These are phyloP conservation scores for Ethmia dodecea DNA, from an alignment of 2,888 invertebrate species.

Conservation along the genomic window DNA sequence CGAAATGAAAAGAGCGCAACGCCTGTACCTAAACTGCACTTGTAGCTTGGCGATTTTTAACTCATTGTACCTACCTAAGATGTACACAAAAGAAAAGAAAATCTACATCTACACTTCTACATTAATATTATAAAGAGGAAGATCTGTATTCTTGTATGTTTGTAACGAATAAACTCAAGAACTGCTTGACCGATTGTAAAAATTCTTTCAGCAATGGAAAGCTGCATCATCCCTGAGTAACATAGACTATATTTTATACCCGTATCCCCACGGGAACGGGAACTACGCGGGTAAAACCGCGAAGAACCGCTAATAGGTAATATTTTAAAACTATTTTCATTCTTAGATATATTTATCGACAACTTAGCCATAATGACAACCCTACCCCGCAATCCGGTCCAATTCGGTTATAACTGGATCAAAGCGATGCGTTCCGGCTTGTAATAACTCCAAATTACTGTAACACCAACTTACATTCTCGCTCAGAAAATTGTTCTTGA, in stretches of 20 bases:
- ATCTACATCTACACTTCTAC: too few relatives aligned
- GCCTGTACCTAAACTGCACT: too few relatives aligned
- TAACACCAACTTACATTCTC: constrained; percentile 21
- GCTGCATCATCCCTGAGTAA: background rate
- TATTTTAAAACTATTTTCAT: background rate
- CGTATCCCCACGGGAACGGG: background rate
- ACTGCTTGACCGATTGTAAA: too few relatives aligned
- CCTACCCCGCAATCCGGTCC: constrained; percentile 25
- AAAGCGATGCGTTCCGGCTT: constrained; percentile 44
- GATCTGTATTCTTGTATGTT: too few relatives aligned
- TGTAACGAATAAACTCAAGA: too few relatives aligned
- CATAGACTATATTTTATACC: background rate
- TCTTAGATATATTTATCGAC: background rate
- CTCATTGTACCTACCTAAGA: too few relatives aligned
- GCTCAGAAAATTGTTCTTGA: background rate
- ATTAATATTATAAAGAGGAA: too few relatives aligned
- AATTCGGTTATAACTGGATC: constrained; percentile 40
- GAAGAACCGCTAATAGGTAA: background rate
- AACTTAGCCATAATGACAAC: background rate
- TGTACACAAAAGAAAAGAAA: too few relatives aligned
- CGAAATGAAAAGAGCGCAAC: too few relatives aligned
- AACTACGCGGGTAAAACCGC: background rate
- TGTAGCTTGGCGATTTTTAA: too few relatives aligned
- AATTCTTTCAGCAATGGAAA: too few relatives aligned
- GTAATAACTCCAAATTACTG: constrained; percentile 47